Percentiles rank a stretch among this genome's conserved stretches.
Conservation (phyloP, 2,113 vertebrate species). For the Epinephelus fuscoguttatus region DNA sequence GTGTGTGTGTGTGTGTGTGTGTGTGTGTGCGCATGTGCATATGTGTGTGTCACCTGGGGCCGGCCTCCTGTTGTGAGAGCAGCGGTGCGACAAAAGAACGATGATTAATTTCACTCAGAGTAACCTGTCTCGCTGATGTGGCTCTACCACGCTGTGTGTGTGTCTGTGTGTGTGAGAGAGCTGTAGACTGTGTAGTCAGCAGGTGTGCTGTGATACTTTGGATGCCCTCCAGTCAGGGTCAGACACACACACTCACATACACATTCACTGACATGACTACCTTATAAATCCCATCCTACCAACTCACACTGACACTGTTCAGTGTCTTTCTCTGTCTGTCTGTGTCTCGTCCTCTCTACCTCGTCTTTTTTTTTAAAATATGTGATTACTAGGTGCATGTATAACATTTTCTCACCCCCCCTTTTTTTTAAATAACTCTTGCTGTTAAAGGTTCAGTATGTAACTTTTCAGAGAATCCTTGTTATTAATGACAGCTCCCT, state of each 20-base stretch:
- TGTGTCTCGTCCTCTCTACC: background rate
- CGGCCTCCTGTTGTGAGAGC: slow-evolving; percentile 77
- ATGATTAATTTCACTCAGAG: slow-evolving; percentile 85
- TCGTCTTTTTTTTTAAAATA: no score
- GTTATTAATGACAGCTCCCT: no score
- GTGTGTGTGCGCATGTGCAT: slow-evolving; percentile 32
- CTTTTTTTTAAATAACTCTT: background rate
- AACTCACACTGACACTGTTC: slow-evolving; percentile 6
- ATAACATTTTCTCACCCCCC: background rate
- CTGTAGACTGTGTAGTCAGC: slow-evolving; percentile 82
- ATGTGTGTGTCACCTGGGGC: slow-evolving; percentile 66
- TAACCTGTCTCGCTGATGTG: slow-evolving; percentile 76
- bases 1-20: slow-evolving; percentile 28
- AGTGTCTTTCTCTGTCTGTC: background rate
- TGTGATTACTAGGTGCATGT: no score
- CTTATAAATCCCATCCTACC: slow-evolving; percentile 25
- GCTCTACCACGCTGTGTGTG: slow-evolving; percentile 6
- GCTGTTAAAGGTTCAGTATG: no score
- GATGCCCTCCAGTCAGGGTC: slow-evolving; percentile 83
- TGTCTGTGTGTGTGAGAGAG: slow-evolving; percentile 26
- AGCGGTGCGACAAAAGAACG: slow-evolving; percentile 79
- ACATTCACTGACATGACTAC: slow-evolving; percentile 40
- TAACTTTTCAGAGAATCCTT: no score
- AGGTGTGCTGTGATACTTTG: slow-evolving; percentile 81
- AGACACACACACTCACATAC: slow-evolving; percentile 51